Evolutionary conservation across 2,113 vertebrate genomes (phyloP).

Genomic region (Toxotes jaculatrix): DNA sequence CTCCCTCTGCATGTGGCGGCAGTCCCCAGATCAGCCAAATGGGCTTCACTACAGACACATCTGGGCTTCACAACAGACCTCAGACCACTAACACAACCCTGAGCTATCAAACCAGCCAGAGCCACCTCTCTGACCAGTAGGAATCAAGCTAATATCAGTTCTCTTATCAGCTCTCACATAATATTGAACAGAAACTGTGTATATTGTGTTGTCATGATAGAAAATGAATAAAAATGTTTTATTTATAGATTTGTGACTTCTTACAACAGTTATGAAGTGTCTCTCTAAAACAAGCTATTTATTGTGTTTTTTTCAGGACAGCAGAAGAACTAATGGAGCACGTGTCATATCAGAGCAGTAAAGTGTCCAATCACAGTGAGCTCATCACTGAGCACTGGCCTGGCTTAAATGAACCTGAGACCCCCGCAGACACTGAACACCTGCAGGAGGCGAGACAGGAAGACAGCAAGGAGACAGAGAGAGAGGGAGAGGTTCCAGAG

Average conservation of each 20-base stretch:
- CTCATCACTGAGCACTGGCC: background rate
- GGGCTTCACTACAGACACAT: background rate
- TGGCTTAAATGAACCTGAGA: constrained; percentile 7
- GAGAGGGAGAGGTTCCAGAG: background rate
- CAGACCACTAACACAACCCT: background rate
- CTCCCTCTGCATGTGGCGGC: constrained; percentile 3
- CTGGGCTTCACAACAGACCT: constrained; percentile 1
- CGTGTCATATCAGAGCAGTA: constrained; percentile 3
- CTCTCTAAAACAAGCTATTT: constrained; percentile 1
- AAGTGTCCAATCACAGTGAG: constrained; percentile 15
- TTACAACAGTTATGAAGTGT: background rate
- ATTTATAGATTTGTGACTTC: background rate
- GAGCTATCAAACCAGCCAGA: constrained; percentile 15
- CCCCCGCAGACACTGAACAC: constrained; percentile 1
- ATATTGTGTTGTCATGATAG: background rate
- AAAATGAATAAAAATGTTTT: background rate
- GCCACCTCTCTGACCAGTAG: constrained; percentile 41
- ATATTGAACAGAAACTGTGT: background rate
- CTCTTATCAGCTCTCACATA: background rate
- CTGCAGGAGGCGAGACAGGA: constrained; percentile 1
- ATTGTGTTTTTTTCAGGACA: constrained; percentile 35
- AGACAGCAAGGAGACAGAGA: background rate
- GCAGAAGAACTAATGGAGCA: constrained; percentile 5
- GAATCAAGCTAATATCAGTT: background rate
- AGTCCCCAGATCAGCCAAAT: constrained; percentile 31